Evolutionary conservation across 2,888 invertebrate genomes (phyloP), one percentile per base, ranked within the genome.

Genomic region (Chrysolina americana): DNA sequence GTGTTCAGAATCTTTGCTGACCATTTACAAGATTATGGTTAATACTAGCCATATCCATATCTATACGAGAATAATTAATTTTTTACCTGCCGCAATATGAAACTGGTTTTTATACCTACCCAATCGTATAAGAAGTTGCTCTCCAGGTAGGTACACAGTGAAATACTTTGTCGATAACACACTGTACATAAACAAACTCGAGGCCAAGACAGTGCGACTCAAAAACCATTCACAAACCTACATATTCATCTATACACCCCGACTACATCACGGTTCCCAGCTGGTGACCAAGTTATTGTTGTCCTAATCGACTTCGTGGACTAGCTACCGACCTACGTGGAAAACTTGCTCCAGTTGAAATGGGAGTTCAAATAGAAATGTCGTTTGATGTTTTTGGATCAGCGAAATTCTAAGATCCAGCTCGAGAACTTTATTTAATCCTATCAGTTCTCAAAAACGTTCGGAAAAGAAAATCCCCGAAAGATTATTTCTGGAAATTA

Each of bases 281-380:
- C 47, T 47, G 47, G 47, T 15, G 47, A 47, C 47, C 47, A 47
- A 13, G 47, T 47, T 47, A 47, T 47, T 78, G 76, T 76, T 76
- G 76, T 73, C 77, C 77, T 77, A 76, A 74, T 71, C 76, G 70
- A 65, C 77, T 65, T 62, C 48, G 59, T 44, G 59, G 71, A 73
- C 75, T 41, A 74, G 68, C 65, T 65, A 76, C 69, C 48, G 68
- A 48, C 66, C 66, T 66, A 66, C 66, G 50, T 11, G 6, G 15
- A 28, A 9, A 11, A 23, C 41, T 44, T 44, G n/a, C 15, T 47
- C 41, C 41, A 56, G 9, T 53, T n/a, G 56, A 68, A 68, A 19
- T 68, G 56, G 41, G 21, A 10, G 19, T 68, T 68, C 13, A 53
- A 41, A 68, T 68, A n/a, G 68, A 15, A 47, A 15, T 47, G 47